Conservation (phyloP, 2,113 vertebrate species). For the Lagopus leucura region DNA sequence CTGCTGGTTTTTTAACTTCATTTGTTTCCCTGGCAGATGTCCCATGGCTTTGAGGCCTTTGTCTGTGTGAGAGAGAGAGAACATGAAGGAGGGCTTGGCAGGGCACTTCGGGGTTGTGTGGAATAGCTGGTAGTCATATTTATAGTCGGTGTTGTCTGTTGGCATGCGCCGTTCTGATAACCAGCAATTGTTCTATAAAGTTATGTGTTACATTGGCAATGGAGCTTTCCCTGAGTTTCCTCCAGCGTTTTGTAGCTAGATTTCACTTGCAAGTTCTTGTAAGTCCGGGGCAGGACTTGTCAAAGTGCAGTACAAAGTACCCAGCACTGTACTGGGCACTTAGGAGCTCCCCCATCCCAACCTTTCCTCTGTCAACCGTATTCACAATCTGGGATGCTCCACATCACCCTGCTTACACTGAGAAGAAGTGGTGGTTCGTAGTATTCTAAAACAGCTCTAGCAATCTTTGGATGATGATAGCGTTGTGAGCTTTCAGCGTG, state of each 20-base stretch:
- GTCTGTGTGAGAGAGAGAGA: slow-evolving; percentile 75
- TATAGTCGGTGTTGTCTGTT: slow-evolving; percentile 63
- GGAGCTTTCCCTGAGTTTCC: background rate
- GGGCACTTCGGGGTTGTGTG: slow-evolving; percentile 44
- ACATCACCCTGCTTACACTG: background rate
- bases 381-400: background rate
- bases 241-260: background rate
- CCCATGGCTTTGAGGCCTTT: slow-evolving; percentile 76
- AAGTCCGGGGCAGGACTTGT: background rate
- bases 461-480: background rate
- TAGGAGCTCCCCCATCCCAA: background rate
- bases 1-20: slow-evolving; percentile 76
- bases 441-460: background rate
- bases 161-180: slow-evolving; percentile 63
- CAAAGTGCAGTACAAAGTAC: background rate
- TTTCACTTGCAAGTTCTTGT: background rate
- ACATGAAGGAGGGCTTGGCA: slow-evolving; percentile 69
- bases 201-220: background rate
- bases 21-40: slow-evolving; percentile 73
- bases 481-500: background rate
- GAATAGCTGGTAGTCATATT: slow-evolving; percentile 65
- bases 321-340: background rate
- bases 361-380: background rate
- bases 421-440: background rate
- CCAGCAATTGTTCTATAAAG: background rate